Percentiles rank a stretch among this genome's conserved stretches.
Evolutionary conservation across 2,797 vertebrate genomes (phyloP).

Genomic region (Karalla daura): DNA sequence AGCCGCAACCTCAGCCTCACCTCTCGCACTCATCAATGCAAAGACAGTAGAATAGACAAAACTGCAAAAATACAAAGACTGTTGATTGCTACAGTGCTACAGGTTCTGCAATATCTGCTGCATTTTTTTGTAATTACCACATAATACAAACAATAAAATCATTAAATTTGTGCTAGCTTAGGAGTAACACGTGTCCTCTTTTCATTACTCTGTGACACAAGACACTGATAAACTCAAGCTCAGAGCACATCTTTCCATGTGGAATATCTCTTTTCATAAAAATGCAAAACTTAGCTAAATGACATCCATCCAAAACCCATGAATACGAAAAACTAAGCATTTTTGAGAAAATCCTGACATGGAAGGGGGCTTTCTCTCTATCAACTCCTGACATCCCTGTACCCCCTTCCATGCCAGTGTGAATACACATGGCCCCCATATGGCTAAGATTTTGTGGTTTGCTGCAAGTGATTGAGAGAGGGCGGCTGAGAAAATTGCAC

Average conservation of each 20-base stretch:
- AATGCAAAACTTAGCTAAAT: slow-evolving; percentile 72
- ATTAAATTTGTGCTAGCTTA: slow-evolving; percentile 18
- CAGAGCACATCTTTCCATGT: slow-evolving; percentile 18
- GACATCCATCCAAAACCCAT: slow-evolving; percentile 76
- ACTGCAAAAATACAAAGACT: slow-evolving; percentile 8
- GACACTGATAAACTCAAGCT: not conserved
- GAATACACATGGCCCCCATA: slow-evolving; percentile 54
- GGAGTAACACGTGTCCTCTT: not conserved
- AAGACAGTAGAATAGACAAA: slow-evolving; percentile 15
- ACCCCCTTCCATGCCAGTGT: slow-evolving; percentile 49
- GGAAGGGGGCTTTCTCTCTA: slow-evolving; percentile 43
- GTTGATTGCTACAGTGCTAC: not conserved
- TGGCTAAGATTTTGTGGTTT: slow-evolving; percentile 46
- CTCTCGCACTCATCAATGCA: slow-evolving; percentile 59
- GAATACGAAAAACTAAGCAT: slow-evolving; percentile 74
- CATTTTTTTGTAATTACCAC: not conserved
- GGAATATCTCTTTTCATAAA: slow-evolving; percentile 64
- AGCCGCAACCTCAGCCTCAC: slow-evolving; percentile 72
- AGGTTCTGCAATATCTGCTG: not conserved
- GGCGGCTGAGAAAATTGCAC: slow-evolving; percentile 71
- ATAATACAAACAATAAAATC: not conserved
- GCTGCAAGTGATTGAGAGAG: slow-evolving; percentile 56
- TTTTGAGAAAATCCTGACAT: slow-evolving; percentile 44
- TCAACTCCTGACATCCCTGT: slow-evolving; percentile 31
- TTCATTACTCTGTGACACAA: slow-evolving; percentile 4